Evolutionary conservation across 1,140 invertebrate genomes (phyloP), one percentile per base, ranked within the genome.

Genomic region (Euschistus heros): DNA sequence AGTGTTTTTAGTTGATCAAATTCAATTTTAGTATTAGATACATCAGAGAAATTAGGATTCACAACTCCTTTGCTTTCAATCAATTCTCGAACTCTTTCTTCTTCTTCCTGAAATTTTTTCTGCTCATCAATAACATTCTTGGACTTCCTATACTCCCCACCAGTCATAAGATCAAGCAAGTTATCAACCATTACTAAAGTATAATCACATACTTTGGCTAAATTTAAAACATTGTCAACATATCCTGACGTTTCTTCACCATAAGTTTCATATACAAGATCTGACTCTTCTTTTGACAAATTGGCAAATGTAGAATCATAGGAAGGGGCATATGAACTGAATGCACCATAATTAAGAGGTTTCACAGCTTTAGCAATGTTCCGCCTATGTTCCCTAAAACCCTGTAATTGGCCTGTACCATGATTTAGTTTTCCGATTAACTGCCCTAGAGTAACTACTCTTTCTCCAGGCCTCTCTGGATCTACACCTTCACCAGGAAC

Each of bases 261-360:
- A 73, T 97, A 94, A 0, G 94, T 95, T 67, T 87, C 84, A 71
- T 91, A 85, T 0, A 99, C 83, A 66, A 98, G 74, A 72, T 97
- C 92, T 0, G 91, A 89, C 73, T 98, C 95, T 68, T 95, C 91
- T 74, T 95, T 92, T 14, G 86, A 92, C 26, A 98, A 77, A 72
- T 92, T 96, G 0, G 95, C 84, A 79, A 97, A 97, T 2, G 92
- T 94, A 0, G 93, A 95, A 75, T 98, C 95, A 76, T 94, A 94
- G 20, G 86, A 86, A 0, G 96, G 96, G 2, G 94, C 94, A 79
- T 96, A 96, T 2, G 92, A 94, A 46, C 91, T 88, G 79, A 94
- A 98, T 4, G 94, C 87, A 0, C 94, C 95, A 75, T 97, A 97
- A 74, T 92, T 91, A 2, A 97, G 76, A 0, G 94, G 91, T 74